These are phyloP conservation scores for Tipula confusa DNA, from an alignment of 2,888 invertebrate species.

Conservation along the genomic window DNA sequence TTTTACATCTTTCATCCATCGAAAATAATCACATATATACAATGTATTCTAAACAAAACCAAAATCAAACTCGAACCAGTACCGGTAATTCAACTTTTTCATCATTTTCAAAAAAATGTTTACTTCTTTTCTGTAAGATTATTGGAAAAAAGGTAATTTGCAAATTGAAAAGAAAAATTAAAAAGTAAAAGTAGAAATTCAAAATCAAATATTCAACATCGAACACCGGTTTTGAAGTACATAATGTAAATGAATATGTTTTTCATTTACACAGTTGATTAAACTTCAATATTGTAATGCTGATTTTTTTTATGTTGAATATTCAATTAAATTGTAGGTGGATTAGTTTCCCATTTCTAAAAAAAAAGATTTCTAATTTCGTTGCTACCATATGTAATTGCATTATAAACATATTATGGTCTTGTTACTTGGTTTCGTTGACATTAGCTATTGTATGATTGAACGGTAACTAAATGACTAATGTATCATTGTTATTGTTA, in stretches of 20 bases:
- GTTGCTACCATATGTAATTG: neutral
- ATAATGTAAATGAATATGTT: neutral
- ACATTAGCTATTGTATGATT: neutral
- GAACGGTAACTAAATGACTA: no score
- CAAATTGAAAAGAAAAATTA: neutral
- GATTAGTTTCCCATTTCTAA: neutral
- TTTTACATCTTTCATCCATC: neutral
- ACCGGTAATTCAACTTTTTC: neutral
- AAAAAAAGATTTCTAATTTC: neutral
- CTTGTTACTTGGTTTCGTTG: neutral
- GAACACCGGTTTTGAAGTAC: neutral
- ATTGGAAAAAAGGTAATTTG: neutral
- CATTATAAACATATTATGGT: no score
- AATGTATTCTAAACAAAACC: neutral
- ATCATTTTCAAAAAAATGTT: neutral
- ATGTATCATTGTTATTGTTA: neutral
- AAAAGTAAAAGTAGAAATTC: slow-evolving; percentile 9
- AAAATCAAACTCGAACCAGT: neutral
- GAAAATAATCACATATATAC: neutral
- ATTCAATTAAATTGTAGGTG: neutral
- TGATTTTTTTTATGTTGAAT: neutral
- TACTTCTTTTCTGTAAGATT: neutral
- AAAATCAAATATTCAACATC: neutral
- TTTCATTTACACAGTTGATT: neutral
- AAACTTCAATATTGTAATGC: neutral